phyloP scores from a whole-genome alignment of 2,888 invertebrate species.

The Furcula furcula region DNA sequence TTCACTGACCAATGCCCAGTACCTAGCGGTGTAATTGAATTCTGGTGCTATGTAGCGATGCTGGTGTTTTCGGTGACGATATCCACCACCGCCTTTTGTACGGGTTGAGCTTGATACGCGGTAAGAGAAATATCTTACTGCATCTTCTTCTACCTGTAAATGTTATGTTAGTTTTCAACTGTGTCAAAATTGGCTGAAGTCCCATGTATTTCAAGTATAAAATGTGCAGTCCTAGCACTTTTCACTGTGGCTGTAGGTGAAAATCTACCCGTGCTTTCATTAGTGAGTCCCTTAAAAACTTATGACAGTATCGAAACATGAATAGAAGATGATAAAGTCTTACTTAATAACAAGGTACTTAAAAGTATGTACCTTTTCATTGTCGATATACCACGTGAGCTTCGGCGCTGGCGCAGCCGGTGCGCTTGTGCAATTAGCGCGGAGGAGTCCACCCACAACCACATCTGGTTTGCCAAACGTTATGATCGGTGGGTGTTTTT shows the following conservation, averaged over 20 bases:
- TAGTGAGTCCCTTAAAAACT: no score
- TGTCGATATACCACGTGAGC: slow-evolving; percentile 89
- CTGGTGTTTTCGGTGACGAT: slow-evolving; percentile 68
- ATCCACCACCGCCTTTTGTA: slow-evolving; percentile 69
- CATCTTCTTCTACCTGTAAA: slow-evolving; percentile 62
- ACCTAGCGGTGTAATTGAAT: slow-evolving; percentile 71
- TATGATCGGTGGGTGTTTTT: slow-evolving; percentile 86
- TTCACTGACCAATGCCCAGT: slow-evolving; percentile 74
- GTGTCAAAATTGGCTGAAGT: no score
- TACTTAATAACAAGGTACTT: no score
- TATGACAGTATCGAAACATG: no score
- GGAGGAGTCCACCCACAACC: slow-evolving; percentile 85
- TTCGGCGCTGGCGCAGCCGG: slow-evolving; percentile 87
- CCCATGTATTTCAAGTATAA: no score
- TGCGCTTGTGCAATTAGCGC: slow-evolving; percentile 89
- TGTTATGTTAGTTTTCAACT: no score
- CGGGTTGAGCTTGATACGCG: slow-evolving; percentile 73
- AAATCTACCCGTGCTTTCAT: no score
- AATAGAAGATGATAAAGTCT: no score
- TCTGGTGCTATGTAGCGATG: slow-evolving; percentile 75
- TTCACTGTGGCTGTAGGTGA: no score
- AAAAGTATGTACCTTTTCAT: slow-evolving; percentile 85
- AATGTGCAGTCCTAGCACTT: no score
- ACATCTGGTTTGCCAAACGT: slow-evolving; percentile 87
- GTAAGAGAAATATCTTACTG: slow-evolving; percentile 68